Evolutionary conservation across 2,888 invertebrate species (phyloP).

Genomic region (Trissonchulus sp.): DNA sequence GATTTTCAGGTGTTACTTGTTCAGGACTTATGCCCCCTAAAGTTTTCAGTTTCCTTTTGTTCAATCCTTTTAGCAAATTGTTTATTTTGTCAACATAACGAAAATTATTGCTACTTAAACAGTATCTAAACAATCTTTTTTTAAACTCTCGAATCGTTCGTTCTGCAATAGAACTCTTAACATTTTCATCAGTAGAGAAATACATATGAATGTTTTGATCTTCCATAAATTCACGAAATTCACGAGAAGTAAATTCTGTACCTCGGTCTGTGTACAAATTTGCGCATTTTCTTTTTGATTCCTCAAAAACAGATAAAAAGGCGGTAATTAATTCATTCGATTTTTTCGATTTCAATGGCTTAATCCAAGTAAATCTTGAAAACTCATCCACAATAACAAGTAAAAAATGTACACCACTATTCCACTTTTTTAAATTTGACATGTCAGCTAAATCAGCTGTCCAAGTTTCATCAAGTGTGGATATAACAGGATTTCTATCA

Average conservation of each 20-base stretch:
- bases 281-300: not conserved
- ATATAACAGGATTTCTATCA: not conserved
- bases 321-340: not conserved
- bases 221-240: not conserved
- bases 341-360: conserved; percentile 12
- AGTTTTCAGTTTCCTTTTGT: not conserved
- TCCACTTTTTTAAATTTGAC: not conserved
- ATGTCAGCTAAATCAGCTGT: conserved; percentile 2
- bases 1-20: conserved; percentile 3
- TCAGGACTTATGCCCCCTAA: not conserved
- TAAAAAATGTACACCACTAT: not conserved
- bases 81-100: not conserved
- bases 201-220: not conserved
- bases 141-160: not conserved
- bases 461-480: not conserved
- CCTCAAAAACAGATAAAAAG: not conserved
- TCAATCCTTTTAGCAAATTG: not conserved
- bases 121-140: not conserved
- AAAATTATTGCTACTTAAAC: not conserved
- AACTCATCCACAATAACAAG: conserved; percentile 13
- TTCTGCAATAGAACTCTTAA: not conserved
- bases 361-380: not conserved
- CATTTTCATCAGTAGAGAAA: not conserved
- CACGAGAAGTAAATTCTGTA: not conserved
- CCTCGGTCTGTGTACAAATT: not conserved